Base-by-base conservation (phyloP, 2,888 invertebrate genomes). In the Eilema caniola region DNA sequence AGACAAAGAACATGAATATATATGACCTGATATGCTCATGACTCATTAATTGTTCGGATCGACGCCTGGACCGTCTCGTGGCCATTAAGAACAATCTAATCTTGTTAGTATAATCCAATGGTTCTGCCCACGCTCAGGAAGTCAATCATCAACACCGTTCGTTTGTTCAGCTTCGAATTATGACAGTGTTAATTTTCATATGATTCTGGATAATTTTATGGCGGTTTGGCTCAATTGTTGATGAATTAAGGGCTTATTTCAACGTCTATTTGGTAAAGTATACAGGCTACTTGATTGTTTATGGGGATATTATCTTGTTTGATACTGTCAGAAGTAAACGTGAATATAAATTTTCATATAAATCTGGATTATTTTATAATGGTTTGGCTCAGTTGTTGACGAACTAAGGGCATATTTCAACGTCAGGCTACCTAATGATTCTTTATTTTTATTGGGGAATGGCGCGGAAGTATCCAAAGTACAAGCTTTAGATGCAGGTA, bases 31-130 rank as follows among this genome's bases (percentile, higher is more conserved):
- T 88, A 88, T 79, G 85, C 79, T 33, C 78, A 83, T 94, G 93
- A 94, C 75, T 94, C 94, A 95, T 87, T 95, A 93, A 94, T 94
- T 94, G 94, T 80, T 77, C 78, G 86, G 89, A 91, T 93, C 94
- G 95, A 93, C 94, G 94, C 94, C 92, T 92, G 84, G 80, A 84
- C 81, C 83, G 93, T 93, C 94, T 92, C 94, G 92, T 93, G 91
- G 88, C 91, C 93, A 94, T 95, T 94, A 94, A 90, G 90, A 86
- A 83, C 94, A 94, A 94, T 95, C 92, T 94, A 94, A 95, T 94
- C 94, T 92, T 90, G 94, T 95, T 95, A 93, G 93, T 92, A 86
- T 87, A 88, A 88, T 88, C 88, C 87, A 83, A 83, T 86, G 86
- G 75, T 73, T 76, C 33, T 37, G 33, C 33, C 12, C 92, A 93